Percentiles rank a stretch among this genome's conserved stretches.
These are phyloP conservation scores for Mormyrus iriodes DNA, from an alignment of 2,113 vertebrate species.

Conservation along the genomic window DNA sequence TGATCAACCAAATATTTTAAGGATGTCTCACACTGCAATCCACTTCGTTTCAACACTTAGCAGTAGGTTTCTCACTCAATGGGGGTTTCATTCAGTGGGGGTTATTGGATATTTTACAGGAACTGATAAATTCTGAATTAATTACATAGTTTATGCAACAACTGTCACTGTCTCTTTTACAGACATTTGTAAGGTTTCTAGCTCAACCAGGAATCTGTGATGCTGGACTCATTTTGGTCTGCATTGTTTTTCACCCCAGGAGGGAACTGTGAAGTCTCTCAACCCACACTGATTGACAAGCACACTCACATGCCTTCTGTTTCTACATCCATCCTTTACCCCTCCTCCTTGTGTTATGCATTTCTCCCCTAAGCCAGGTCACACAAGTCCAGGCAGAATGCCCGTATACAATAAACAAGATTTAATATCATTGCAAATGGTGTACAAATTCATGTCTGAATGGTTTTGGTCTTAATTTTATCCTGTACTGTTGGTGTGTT, in stretches of 20 bases:
- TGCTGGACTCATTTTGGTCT: not conserved
- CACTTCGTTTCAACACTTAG: not conserved
- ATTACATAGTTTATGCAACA: not conserved
- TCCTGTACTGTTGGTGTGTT: not conserved
- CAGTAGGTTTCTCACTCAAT: not conserved
- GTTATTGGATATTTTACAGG: not conserved
- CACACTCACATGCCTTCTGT: not conserved
- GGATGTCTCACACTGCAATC: not conserved
- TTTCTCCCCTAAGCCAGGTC: not conserved
- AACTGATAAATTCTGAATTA: not conserved
- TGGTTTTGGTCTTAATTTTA: not conserved
- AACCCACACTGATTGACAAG: not conserved
- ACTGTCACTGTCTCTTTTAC: too few relatives aligned
- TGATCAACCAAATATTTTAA: not conserved
- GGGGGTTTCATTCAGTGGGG: not conserved
- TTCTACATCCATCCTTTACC: not conserved
- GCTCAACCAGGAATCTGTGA: not conserved
- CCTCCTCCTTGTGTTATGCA: not conserved
- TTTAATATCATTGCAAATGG: not conserved
- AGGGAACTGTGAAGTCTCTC: not conserved
- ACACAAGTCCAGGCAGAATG: not conserved
- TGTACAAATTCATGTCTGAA: not conserved
- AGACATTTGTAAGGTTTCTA: not conserved
- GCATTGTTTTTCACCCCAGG: not conserved
- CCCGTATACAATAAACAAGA: not conserved